Evolutionary conservation across 2,888 invertebrate species (phyloP), one percentile per base, ranked within the genome.

Genomic region (Stenoptilia bipunctidactyla): DNA sequence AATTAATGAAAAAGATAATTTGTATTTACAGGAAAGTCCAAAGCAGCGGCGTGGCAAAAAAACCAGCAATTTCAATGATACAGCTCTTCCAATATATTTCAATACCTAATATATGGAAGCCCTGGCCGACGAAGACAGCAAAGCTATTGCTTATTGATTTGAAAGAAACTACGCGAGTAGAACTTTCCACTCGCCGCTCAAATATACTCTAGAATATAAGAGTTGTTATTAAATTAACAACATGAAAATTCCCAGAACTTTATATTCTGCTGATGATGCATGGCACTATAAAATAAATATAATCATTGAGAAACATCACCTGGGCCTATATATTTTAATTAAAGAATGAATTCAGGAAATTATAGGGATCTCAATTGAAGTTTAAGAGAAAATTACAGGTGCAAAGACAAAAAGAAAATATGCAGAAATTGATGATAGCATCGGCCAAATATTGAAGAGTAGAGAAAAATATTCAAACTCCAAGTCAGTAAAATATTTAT

Each of bases 231-330:
- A 38, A 34, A 27, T 15, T 14, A 42, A 42, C 34, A 36, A 39
- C 30, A 39, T 42, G 39, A 39, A 39, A 9, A 42, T 39, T 35
- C 39, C 37, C 25, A 25, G 37, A 39, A 42, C 42, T 27, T 27
- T 13, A 15, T 39, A 42, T 34, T 39, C 39, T 15, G 39, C 39
- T 20, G 34, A n/a, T n/a, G n/a, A 42, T 39, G 38, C 42, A 12
- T 39, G 42, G 42, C 42, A 37, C 27, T 30, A 42, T n/a, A 33
- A 39, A 34, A 39, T 42, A 27, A 42, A 42, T 9, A 10, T 30
- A 13, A 12, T 38, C 2, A 30, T 38, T 38, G 41, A 41, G 30
- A 41, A 41, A 15, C n/a, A 38, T 8, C 37, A 41, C 15, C 35
- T 38, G 14, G 41, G 35, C 34, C 4, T 37, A 20, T n/a, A n/a